Evolutionary conservation across 2,113 vertebrate genomes (phyloP).

Genomic region (Chloropsis hardwickii): DNA sequence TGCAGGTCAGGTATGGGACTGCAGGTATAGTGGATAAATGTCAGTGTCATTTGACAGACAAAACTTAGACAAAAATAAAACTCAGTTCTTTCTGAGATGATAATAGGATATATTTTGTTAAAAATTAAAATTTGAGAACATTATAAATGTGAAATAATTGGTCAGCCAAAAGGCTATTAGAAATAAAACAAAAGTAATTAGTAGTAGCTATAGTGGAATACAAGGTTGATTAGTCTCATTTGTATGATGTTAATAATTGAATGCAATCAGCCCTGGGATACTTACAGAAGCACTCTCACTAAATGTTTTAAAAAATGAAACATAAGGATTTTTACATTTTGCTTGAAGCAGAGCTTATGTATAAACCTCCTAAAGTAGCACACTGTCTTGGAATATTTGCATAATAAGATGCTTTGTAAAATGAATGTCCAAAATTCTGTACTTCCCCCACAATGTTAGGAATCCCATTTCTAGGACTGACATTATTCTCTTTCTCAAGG

Average conservation of each 20-base stretch:
- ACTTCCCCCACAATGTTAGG: not conserved
- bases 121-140: not conserved
- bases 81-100: not conserved
- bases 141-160: not conserved
- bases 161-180: not conserved
- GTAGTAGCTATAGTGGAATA: conserved; percentile 5
- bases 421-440: not conserved
- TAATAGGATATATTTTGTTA: not conserved
- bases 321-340: conserved; percentile 16
- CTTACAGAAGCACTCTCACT: not conserved
- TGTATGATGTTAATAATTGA: conserved; percentile 48
- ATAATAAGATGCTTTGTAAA: conserved; percentile 16
- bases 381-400: not conserved
- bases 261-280: conserved; percentile 37
- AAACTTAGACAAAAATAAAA: not conserved
- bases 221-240: conserved; percentile 56
- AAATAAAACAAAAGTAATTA: conserved; percentile 41
- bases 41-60: not conserved
- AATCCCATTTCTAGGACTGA: not conserved
- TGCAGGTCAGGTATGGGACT: not conserved
- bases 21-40: not conserved
- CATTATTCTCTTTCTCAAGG: not conserved
- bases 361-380: conserved; percentile 7
- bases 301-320: not conserved
- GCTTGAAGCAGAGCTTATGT: not conserved